Evolutionary conservation across 2,888 invertebrate genomes (phyloP), one percentile per base, ranked within the genome.

Genomic region (Hirtodrosophila confusa): DNA sequence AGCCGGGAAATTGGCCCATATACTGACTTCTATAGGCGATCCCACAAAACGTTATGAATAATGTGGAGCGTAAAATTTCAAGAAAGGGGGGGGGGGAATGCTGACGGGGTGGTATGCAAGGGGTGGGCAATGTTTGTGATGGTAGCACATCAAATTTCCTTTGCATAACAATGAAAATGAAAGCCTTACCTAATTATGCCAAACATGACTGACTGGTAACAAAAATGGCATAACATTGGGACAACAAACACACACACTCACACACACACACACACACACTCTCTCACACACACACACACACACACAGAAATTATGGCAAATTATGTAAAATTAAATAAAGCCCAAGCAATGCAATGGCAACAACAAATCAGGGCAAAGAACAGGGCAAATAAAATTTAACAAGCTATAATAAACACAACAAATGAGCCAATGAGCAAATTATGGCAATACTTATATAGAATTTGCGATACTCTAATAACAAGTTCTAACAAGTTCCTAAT

Each of bases 41-140:
- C 27, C 75, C 80, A 58, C 63, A 69, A 72, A 69, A 64, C 69
- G 69, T 69, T 75, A 64, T 73, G 82, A 78, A 82, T 78, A 80
- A 82, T 69, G 82, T 71, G 27, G 29, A 57, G 61, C 56, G 49
- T 51, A 60, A 62, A 61, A 65, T 74, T 44, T 63, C 10, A 45
- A 41, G 2, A n/a, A 4, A 8, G 8, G 23, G 0, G 23, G 9
- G 11, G 4, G 8, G 3, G 10, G 4, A 2, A n/a, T n/a, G n/a
- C 17, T 17, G 17, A 17, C 17, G 17, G 9, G 2, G 3, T 35
- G n/a, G 6, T 2, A 5, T 0, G n/a, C 6, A 0, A 5, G 7
- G 9, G 17, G 12, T 0, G 31, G 35, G 24, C 3, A 24, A 11
- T 9, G 37, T 43, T 11, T 36, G 40, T 48, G 27, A 43, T 57